Percentiles rank a stretch among this genome's conserved stretches.
Conservation (phyloP, 1,140 invertebrate genomes). For the Brachionus plicatilis region DNA sequence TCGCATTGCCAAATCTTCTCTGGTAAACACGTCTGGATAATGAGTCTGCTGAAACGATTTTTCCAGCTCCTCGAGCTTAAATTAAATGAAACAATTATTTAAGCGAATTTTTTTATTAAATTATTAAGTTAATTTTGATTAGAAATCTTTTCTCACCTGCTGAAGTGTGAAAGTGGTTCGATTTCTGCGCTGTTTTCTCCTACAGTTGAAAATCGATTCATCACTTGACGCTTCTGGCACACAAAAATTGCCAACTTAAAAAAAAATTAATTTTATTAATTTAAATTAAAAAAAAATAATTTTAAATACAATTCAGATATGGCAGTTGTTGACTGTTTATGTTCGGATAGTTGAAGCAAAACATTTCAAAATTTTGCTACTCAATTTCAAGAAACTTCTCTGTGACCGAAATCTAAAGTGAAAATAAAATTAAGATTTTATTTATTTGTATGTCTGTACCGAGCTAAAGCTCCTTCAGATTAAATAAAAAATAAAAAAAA, state of each 20-base stretch:
- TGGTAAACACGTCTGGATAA: constrained; percentile 99
- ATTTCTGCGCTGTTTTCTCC: constrained; percentile 65
- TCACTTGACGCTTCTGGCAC: neutral
- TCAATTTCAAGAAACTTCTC: neutral
- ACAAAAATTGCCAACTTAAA: constrained; percentile 3
- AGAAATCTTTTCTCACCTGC: constrained; percentile 65
- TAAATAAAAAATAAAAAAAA: too few species aligned
- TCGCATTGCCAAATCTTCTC: constrained; percentile 82
- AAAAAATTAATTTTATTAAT: neutral
- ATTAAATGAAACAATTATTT: neutral
- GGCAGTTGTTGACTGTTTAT: constrained; percentile 8
- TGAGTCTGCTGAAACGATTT: constrained; percentile 98
- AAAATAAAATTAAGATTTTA: constrained; percentile 24
- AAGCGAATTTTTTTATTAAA: neutral
- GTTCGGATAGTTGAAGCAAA: constrained; percentile 14
- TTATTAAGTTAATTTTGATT: neutral
- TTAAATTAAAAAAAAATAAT: neutral
- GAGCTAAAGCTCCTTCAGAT: too few species aligned
- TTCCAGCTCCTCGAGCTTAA: constrained; percentile 79
- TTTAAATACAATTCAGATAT: constrained; percentile 3
- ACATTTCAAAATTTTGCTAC: neutral
- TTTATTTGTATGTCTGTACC: too few species aligned
- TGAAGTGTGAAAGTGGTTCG: constrained; percentile 97
- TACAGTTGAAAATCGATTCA: neutral
- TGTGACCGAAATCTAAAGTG: neutral